Conservation (phyloP, 2,113 vertebrate genomes). For the Reinhardtius hippoglossoides region DNA sequence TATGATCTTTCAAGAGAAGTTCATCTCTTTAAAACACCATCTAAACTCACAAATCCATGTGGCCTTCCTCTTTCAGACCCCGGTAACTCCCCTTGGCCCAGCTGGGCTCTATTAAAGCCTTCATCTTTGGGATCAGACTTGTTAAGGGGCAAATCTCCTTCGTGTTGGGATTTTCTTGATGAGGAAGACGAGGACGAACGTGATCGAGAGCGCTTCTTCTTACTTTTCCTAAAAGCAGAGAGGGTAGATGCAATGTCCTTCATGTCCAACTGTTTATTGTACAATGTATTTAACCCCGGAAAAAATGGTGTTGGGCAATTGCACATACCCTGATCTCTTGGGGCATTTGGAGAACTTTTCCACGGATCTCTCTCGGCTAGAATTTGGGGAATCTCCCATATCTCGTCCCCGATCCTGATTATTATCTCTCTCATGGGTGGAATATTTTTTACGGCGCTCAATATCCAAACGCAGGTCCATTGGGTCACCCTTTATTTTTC, state of each 20-base stretch:
- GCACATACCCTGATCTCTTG: conserved; percentile 87
- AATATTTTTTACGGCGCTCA: conserved; percentile 94
- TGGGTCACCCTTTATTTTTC: conserved; percentile 89
- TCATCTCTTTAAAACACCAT: not conserved
- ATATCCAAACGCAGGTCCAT: conserved; percentile 96
- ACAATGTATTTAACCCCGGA: not conserved
- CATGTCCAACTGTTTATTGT: not conserved
- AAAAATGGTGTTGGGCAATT: not conserved
- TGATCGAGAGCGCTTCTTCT: conserved; percentile 90
- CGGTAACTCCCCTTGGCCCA: conserved; percentile 85
- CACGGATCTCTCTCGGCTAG: conserved; percentile 87
- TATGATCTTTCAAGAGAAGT: too few relatives aligned
- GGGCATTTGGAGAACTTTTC: conserved; percentile 90
- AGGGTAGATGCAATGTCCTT: conserved; percentile 10
- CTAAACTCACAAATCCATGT: conserved; percentile 90
- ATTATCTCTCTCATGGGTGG: conserved; percentile 87
- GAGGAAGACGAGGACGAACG: conserved; percentile 91
- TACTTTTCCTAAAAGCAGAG: conserved; percentile 86
- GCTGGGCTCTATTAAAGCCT: conserved; percentile 84
- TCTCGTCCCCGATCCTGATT: conserved; percentile 87
- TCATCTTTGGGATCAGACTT: conserved; percentile 86
- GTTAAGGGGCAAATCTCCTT: conserved; percentile 82
- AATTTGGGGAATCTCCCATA: conserved; percentile 86
- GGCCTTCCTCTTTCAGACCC: conserved; percentile 85
- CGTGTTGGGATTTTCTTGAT: conserved; percentile 82